phyloP scores from a whole-genome alignment of 2,113 vertebrate genomes.

The Tragelaphus strepsiceros region DNA sequence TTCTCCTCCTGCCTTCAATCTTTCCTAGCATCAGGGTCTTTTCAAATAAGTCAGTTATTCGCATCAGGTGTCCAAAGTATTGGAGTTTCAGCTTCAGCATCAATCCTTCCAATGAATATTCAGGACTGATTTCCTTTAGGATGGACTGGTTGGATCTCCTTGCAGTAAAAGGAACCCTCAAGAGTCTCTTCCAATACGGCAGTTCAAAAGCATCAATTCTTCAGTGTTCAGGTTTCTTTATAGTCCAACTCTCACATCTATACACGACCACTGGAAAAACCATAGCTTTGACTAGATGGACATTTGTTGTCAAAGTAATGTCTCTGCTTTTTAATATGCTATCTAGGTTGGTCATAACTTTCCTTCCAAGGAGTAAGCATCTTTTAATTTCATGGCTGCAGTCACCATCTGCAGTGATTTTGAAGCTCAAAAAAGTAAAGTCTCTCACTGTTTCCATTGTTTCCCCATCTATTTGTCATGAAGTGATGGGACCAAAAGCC shows the following conservation, averaged over 20 bases:
- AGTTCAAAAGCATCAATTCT: neutral
- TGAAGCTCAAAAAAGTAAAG: neutral
- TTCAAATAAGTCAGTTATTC: neutral
- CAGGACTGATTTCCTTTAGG: neutral
- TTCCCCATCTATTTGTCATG: neutral
- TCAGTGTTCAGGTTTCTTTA: fast-evolving
- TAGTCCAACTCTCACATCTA: neutral
- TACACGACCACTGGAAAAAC: neutral
- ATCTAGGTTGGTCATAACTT: neutral
- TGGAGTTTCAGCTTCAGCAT: neutral
- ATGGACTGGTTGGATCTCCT: neutral
- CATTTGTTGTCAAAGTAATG: neutral
- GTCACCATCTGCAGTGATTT: neutral
- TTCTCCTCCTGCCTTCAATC: neutral
- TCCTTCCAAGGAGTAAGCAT: neutral
- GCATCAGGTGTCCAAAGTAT: neutral
- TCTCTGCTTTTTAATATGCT: neutral
- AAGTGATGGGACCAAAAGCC: neutral
- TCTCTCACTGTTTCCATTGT: neutral
- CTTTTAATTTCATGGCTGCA: neutral
- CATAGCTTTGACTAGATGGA: neutral
- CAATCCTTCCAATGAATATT: neutral
- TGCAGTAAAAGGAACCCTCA: neutral
- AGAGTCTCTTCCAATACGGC: neutral
- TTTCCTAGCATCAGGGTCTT: neutral